phyloP scores from a whole-genome alignment of 2,113 vertebrate species.

The Antechinus flavipes region DNA sequence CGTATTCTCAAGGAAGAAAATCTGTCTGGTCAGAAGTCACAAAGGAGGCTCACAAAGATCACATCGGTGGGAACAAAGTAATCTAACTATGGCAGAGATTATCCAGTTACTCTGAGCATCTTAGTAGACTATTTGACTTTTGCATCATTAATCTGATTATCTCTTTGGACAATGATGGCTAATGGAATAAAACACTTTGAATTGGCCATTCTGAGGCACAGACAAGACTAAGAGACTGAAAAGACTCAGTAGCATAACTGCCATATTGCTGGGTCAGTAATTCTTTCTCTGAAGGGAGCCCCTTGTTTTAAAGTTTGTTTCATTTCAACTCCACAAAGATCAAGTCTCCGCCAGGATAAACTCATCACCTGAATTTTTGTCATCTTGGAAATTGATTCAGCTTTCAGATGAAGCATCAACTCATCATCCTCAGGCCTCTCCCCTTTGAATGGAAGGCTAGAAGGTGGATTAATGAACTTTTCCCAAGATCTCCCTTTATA shows the following conservation, averaged over 20 bases:
- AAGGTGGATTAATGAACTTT: not conserved
- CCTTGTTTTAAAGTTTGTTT: not conserved
- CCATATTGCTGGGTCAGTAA: not conserved
- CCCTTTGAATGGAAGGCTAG: not conserved
- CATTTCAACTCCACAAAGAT: not conserved
- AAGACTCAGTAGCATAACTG: not conserved
- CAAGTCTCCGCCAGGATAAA: not conserved
- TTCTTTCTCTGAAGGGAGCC: not conserved
- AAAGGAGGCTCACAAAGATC: not conserved
- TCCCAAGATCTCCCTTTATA: not conserved
- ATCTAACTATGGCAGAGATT: not conserved
- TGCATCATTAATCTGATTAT: conserved; percentile 13
- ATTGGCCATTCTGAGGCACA: conserved; percentile 12
- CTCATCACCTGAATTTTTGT: not conserved
- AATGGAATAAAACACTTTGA: not conserved
- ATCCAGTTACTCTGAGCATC: not conserved
- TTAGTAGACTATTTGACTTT: conserved; percentile 26
- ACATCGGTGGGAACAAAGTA: not conserved
- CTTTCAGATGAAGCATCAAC: not conserved
- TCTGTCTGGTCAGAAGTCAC: not conserved
- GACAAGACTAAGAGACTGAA: conserved; percentile 19
- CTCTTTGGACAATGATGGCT: conserved; percentile 8
- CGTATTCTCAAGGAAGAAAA: not conserved
- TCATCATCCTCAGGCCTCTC: not conserved
- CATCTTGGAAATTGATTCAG: not conserved